A percentile compares a stretch with the other conserved stretches of the same genome.
phyloP scores from a whole-genome alignment of 2,797 vertebrate species.

The Zenarchopterus dispar region DNA sequence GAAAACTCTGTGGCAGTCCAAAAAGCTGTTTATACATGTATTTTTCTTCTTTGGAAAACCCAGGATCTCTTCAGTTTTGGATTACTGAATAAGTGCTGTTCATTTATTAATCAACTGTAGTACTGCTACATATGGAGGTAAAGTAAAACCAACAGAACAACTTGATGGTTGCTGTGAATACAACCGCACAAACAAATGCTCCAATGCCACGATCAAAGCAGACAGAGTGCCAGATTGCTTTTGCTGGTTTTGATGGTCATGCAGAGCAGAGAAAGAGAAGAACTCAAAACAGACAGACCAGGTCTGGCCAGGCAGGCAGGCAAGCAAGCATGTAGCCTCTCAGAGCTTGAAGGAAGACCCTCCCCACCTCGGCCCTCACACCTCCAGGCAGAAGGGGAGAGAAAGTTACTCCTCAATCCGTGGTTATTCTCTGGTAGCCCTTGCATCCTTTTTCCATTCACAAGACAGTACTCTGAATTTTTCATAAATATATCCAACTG shows the following conservation, averaged over 20 bases:
- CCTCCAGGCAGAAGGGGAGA: slow-evolving; percentile 66
- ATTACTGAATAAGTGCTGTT: slow-evolving; percentile 1
- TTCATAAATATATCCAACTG: slow-evolving; percentile 6
- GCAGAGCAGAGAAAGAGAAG: slow-evolving; percentile 61
- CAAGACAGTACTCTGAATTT: neutral
- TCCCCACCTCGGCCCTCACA: slow-evolving; percentile 68
- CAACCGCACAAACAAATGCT: slow-evolving; percentile 43
- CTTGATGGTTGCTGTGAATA: slow-evolving; percentile 21
- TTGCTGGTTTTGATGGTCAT: slow-evolving; percentile 69
- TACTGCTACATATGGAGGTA: slow-evolving; percentile 13
- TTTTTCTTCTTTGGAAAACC: neutral
- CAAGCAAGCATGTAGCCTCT: slow-evolving; percentile 75
- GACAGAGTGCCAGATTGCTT: slow-evolving; percentile 59
- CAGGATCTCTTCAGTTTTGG: neutral
- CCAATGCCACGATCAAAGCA: slow-evolving; percentile 49
- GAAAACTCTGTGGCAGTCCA: neutral
- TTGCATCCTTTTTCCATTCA: slow-evolving; percentile 11
- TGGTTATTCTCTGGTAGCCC: slow-evolving; percentile 60
- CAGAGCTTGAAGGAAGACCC: slow-evolving; percentile 68
- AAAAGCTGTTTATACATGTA: neutral
- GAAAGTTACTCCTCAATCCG: slow-evolving; percentile 56
- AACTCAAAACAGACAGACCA: slow-evolving; percentile 50
- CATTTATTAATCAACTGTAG: slow-evolving; percentile 10
- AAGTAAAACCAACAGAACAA: slow-evolving; percentile 30
- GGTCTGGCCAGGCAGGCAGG: slow-evolving; percentile 62